phyloP scores from a whole-genome alignment of 1,140 invertebrate genomes.

The Diachasma alloeum region DNA sequence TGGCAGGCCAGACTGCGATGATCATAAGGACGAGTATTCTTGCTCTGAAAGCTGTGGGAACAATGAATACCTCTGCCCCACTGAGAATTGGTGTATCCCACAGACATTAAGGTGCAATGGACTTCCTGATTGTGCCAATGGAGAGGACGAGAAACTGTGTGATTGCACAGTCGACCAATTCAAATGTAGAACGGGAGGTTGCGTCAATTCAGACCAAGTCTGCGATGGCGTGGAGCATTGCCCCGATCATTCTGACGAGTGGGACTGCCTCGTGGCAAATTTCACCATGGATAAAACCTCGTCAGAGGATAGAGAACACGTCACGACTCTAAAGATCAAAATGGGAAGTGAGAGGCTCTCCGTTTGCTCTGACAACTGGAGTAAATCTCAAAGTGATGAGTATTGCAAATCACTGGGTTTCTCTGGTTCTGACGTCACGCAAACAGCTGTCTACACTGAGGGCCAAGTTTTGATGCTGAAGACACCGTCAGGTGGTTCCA shows the following conservation, averaged over 20 bases:
- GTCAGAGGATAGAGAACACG: constrained; percentile 6
- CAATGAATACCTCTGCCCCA: constrained; percentile 68
- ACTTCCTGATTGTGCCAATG: constrained; percentile 69
- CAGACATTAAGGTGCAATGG: constrained; percentile 72
- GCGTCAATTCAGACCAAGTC: constrained; percentile 63
- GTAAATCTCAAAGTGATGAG: constrained; percentile 64
- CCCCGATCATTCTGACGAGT: constrained; percentile 73
- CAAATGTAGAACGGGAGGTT: constrained; percentile 69
- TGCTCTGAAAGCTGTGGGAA: constrained; percentile 68
- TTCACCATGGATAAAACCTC: constrained; percentile 29
- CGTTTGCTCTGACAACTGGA: constrained; percentile 68
- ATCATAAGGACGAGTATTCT: constrained; percentile 71
- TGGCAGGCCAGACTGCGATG: constrained; percentile 72
- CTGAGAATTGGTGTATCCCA: constrained; percentile 68
- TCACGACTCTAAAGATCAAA: constrained; percentile 51
- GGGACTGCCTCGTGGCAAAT: constrained; percentile 64
- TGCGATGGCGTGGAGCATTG: constrained; percentile 73
- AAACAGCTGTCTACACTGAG: constrained; percentile 42
- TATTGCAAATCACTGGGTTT: constrained; percentile 68
- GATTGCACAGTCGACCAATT: constrained; percentile 68
- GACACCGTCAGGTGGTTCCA: constrained; percentile 39
- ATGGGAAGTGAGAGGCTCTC: constrained; percentile 58
- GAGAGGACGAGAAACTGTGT: constrained; percentile 74
- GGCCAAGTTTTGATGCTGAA: constrained; percentile 55
- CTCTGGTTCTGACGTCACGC: constrained; percentile 56